phyloP scores from a whole-genome alignment of 1,140 invertebrate genomes.

The Nasonia vitripennis region DNA sequence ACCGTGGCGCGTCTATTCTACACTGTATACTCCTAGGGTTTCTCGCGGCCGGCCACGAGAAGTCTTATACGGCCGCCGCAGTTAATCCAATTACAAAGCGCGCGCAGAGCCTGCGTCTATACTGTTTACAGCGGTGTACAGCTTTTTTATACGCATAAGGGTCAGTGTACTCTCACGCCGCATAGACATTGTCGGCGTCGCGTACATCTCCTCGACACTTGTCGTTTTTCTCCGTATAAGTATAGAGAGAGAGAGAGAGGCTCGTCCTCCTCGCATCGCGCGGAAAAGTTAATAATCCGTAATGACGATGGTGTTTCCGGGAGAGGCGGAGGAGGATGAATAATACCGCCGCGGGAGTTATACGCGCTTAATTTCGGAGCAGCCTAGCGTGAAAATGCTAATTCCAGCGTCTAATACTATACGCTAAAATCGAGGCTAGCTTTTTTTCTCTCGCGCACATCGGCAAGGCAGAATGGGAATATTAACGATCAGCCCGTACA shows the following conservation, averaged over 20 bases:
- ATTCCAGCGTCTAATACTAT: background rate
- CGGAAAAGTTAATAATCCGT: no score
- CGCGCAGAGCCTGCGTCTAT: background rate
- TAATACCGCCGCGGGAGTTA: background rate
- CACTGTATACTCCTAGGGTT: conserved; percentile 45
- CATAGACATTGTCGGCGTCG: background rate
- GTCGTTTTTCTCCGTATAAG: no score
- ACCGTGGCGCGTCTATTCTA: background rate
- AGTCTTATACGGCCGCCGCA: conserved; percentile 56
- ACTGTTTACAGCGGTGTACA: background rate
- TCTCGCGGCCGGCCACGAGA: conserved; percentile 49
- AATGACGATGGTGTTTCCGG: no score
- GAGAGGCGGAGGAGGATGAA: background rate
- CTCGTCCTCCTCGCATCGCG: no score
- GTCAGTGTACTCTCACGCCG: conserved; percentile 16
- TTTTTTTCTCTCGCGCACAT: background rate
- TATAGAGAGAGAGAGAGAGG: no score
- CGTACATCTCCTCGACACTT: background rate
- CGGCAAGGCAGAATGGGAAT: background rate
- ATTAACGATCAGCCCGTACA: background rate
- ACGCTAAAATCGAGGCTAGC: background rate
- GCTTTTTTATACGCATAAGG: background rate
- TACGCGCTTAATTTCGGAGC: background rate
- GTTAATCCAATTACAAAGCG: conserved; percentile 60
- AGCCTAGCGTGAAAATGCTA: conserved; percentile 7